Evolutionary conservation across 2,113 vertebrate genomes (phyloP).

Genomic region (Sylvietta virens): DNA sequence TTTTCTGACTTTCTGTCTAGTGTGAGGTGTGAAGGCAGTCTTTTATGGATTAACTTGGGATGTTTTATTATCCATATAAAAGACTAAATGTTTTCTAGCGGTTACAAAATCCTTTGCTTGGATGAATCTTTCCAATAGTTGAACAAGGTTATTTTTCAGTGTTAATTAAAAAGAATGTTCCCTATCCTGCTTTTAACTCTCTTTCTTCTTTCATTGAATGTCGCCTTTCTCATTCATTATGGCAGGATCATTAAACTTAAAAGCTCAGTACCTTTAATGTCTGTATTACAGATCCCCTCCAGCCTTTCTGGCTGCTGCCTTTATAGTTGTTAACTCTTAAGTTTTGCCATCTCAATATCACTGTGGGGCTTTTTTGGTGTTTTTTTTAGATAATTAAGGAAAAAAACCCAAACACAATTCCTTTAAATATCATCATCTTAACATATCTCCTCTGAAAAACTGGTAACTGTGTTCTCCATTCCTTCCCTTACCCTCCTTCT

Average conservation of each 20-base stretch:
- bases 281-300: neutral
- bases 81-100: neutral
- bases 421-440: neutral
- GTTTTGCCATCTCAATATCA: neutral
- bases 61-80: neutral
- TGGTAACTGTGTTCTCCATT: neutral
- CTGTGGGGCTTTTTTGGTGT: accelerated
- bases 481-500: neutral
- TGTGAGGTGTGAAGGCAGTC: neutral
- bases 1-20: neutral
- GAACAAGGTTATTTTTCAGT: neutral
- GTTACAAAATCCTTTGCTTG: neutral
- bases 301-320: neutral
- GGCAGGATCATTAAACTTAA: neutral
- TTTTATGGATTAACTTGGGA: neutral
- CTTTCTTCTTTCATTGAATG: neutral
- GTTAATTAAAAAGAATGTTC: constrained; percentile 5
- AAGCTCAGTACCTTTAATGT: neutral
- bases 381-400: neutral
- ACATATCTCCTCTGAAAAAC: neutral
- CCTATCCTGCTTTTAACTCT: neutral
- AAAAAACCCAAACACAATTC: neutral
- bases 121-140: neutral
- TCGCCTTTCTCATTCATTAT: neutral
- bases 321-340: neutral